Conservation (phyloP, 1,140 invertebrate genomes). For the Glossosoma conforme region DNA sequence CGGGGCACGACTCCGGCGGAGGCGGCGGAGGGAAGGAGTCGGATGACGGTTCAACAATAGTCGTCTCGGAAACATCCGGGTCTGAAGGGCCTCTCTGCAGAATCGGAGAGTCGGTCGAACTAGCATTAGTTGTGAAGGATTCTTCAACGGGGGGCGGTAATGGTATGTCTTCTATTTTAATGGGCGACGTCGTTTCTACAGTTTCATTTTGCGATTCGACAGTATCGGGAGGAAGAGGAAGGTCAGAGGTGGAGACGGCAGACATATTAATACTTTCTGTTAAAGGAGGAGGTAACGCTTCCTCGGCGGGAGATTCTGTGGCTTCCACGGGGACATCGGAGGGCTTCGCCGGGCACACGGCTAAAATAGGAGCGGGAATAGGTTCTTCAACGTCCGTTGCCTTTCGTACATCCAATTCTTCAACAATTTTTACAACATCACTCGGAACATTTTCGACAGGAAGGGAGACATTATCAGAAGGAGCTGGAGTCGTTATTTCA, state of each 20-base stretch:
- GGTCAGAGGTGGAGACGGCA: too few relatives aligned
- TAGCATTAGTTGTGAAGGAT: conserved; percentile 1
- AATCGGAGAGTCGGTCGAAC: conserved; percentile 17
- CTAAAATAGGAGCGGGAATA: not conserved
- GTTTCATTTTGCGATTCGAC: too few relatives aligned
- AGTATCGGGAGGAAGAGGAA: too few relatives aligned
- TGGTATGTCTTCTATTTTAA: too few relatives aligned
- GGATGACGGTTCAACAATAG: conserved; percentile 16
- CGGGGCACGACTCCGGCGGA: conserved; percentile 26
- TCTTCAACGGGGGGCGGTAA: conserved; percentile 5
- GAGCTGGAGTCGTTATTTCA: conserved; percentile 9
- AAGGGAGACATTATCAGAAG: not conserved
- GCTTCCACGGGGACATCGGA: not conserved
- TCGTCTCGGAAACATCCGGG: conserved; percentile 22
- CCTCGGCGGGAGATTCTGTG: conserved; percentile 5
- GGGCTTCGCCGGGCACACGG: not conserved
- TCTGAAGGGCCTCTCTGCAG: conserved; percentile 19
- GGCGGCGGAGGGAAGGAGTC: conserved; percentile 27
- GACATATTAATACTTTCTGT: not conserved
- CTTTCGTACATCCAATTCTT: too few relatives aligned
- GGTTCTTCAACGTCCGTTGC: too few relatives aligned
- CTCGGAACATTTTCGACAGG: not conserved
- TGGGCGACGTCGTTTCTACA: too few relatives aligned
- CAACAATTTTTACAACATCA: too few relatives aligned
- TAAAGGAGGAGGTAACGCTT: not conserved